Evolutionary conservation across 37 sponge, comb jelly and placozoan species (phyloP), one percentile per base, ranked within the genome.

Genomic region (Oscarella lobularis): DNA sequence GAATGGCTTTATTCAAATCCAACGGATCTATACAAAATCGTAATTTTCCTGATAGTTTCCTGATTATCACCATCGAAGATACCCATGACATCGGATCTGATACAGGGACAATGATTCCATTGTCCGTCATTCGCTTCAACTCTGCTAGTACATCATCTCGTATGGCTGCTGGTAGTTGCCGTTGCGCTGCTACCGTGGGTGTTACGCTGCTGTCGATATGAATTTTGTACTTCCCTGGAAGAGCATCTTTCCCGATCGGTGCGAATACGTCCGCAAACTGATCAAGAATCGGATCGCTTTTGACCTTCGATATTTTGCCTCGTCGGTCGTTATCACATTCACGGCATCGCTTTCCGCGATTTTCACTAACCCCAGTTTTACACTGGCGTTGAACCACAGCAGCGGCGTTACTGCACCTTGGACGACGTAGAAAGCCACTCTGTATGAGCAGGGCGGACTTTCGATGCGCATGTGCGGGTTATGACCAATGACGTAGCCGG

Each of bases 11-110:
- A 41, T 88, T 88, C 35, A 83, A 72, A 48, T 83, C 77, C 35
- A 73, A 73, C 14, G 87, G 87, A 75, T 86, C 87, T 1, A 86
- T 38, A 33, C 87, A 86, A 1, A 86, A 54, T 1, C 87, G 67
- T 0, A 83, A 40, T 36, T 38, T 66, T 20, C 76, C 83, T 38
- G 73, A 38, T 66, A 74, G 71, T 20, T 48, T 48, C 69, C 75
- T 86, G 2, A 77, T 72, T 6, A 75, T 31, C 37, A 78, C 69
- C 74, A 81, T 81, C 2, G 86, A 77, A 67, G 66, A 77, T 29
- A 86, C 67, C 87, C 87, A 87, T 14, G 68, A 39, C 20, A 78
- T 86, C 3, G 87, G 79, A 35, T 79, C 31, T 2, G 75, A 55
- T 39, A 85, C 85, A 35, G 80, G 80, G 2, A 72, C 39, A 34